Conservation (phyloP, 2,888 invertebrate species). For the Arge pagana region DNA sequence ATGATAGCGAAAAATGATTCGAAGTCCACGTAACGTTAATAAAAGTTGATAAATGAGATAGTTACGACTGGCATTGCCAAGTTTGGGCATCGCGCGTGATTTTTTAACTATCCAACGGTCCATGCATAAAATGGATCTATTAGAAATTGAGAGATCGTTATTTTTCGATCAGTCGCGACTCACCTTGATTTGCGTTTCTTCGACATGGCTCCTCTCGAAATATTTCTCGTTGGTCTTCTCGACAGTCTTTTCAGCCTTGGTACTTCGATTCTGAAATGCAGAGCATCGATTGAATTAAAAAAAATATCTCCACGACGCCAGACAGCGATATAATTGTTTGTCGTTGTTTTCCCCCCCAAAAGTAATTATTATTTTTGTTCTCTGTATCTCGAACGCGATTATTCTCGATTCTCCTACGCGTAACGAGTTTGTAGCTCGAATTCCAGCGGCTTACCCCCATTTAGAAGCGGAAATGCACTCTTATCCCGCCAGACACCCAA, state of each 20-base stretch:
- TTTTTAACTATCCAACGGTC: no score
- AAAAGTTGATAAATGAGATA: no score
- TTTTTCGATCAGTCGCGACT: conserved; percentile 31
- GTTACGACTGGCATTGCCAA: no score
- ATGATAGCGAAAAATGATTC: no score
- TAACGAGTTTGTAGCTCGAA: no score
- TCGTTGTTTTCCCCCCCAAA: no score
- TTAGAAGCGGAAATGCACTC: not conserved
- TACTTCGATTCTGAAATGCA: conserved; percentile 46
- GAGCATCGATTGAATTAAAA: conserved; percentile 16
- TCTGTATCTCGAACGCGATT: no score
- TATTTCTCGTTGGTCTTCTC: conserved; percentile 38
- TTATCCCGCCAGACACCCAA: conserved; percentile 8
- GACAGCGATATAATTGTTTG: not conserved
- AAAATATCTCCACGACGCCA: conserved; percentile 1
- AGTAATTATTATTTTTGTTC: no score
- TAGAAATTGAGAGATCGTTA: not conserved
- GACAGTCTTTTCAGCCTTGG: conserved; percentile 22
- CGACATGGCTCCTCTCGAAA: conserved; percentile 34
- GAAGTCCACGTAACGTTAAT: no score
- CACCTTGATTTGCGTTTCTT: conserved; percentile 44
- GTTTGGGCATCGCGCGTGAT: no score
- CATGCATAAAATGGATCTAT: not conserved
- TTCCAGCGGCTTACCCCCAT: conserved; percentile 18
- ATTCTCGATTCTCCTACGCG: no score